Percentiles rank a stretch among this genome's conserved stretches.
Evolutionary conservation across 2,888 invertebrate species (phyloP).

Genomic region (Zaprionus obscuricornis): DNA sequence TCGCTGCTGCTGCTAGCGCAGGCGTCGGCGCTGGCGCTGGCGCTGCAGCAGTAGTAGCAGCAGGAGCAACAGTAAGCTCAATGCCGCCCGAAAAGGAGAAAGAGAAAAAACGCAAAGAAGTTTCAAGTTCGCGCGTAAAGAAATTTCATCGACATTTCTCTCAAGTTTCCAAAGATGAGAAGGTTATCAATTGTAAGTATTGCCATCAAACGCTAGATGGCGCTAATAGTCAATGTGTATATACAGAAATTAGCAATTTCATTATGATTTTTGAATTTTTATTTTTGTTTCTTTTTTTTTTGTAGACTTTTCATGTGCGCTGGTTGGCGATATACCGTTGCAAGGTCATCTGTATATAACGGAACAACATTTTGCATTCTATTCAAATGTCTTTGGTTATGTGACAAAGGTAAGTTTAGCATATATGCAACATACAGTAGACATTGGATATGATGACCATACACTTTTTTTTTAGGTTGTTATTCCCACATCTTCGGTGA

Average conservation of each 20-base stretch:
- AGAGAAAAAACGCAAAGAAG: slow-evolving; percentile 82
- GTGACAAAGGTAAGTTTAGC: slow-evolving; percentile 93
- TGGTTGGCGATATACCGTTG: slow-evolving; percentile 94
- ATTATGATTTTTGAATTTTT: background rate
- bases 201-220: background rate
- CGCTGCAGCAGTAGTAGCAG: background rate
- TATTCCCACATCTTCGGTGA: slow-evolving; percentile 93
- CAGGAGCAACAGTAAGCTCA: slow-evolving; percentile 4
- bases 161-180: slow-evolving; percentile 92
- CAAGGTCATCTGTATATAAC: slow-evolving; percentile 98
- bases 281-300: background rate
- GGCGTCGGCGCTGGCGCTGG: slow-evolving; percentile 7
- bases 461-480: slow-evolving; percentile 86
- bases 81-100: slow-evolving; percentile 68
- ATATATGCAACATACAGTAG: too few species aligned
- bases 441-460: background rate
- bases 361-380: slow-evolving; percentile 97
- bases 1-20: slow-evolving; percentile 34
- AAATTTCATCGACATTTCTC: slow-evolving; percentile 95
- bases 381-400: slow-evolving; percentile 97
- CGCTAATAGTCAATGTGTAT: background rate
- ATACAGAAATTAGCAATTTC: background rate
- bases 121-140: slow-evolving; percentile 88
- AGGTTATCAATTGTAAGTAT: slow-evolving; percentile 92
- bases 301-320: slow-evolving; percentile 95